Conservation (phyloP, 92 coral and sea anemone genomes). For the Metridium senile region DNA sequence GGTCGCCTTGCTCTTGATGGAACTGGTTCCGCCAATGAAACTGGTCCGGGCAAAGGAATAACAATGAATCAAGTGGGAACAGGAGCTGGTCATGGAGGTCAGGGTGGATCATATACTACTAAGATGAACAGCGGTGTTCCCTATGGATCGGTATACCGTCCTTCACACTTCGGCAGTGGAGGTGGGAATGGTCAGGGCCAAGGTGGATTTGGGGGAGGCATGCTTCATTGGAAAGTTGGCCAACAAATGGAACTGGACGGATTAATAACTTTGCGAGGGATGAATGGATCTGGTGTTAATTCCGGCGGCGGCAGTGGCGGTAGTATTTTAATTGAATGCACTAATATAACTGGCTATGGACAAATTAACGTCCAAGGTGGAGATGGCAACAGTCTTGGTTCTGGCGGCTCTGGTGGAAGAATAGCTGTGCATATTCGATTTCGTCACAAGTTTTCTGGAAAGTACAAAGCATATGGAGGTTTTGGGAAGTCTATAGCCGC, state of each 20-base stretch:
- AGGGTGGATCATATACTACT: conserved; percentile 45
- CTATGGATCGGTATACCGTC: conserved; percentile 63
- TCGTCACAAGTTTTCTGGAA: conserved; percentile 67
- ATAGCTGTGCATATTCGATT: conserved; percentile 62
- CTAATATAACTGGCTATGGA: conserved; percentile 72
- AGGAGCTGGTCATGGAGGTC: conserved; percentile 76
- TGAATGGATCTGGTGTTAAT: conserved; percentile 50
- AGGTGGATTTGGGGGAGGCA: conserved; percentile 72
- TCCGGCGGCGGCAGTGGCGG: conserved; percentile 79
- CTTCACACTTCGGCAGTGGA: conserved; percentile 60
- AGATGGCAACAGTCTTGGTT: conserved; percentile 45
- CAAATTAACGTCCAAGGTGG: conserved; percentile 61
- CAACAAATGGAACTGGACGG: conserved; percentile 64
- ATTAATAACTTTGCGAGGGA: conserved; percentile 53
- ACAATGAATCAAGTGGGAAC: conserved; percentile 46
- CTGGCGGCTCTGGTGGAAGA: conserved; percentile 68
- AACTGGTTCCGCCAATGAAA: conserved; percentile 51
- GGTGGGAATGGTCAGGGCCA: conserved; percentile 67
- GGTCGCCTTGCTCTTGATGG: conserved; percentile 62
- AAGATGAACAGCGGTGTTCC: conserved; percentile 34
- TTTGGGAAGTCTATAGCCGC: conserved; percentile 54
- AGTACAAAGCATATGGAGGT: conserved; percentile 58
- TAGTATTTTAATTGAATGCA: conserved; percentile 55
- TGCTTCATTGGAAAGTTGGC: conserved; percentile 62
- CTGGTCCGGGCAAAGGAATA: conserved; percentile 59